Percentiles rank a stretch among this genome's conserved stretches.
Evolutionary conservation across 1,140 invertebrate species (phyloP).

Genomic region (Spodoptera litura): DNA sequence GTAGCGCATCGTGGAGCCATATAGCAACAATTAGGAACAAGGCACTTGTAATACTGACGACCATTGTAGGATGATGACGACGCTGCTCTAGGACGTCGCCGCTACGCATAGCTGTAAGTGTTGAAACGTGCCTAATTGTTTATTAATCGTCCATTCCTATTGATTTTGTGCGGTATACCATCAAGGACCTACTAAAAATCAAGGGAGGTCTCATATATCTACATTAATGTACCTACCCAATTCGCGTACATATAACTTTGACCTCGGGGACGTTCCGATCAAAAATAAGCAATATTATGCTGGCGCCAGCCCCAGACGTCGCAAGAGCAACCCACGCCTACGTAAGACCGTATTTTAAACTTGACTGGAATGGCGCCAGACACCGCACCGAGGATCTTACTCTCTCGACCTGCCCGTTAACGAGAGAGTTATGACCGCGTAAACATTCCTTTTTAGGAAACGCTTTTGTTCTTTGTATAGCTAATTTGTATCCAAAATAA

Average conservation of each 20-base stretch:
- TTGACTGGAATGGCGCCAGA: constrained; percentile 68
- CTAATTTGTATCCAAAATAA: constrained; percentile 46
- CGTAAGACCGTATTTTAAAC: constrained; percentile 64
- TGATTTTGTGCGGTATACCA: no score
- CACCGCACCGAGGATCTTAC: constrained; percentile 48
- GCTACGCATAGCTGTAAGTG: constrained; percentile 5
- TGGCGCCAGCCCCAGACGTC: constrained; percentile 52
- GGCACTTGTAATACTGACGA: background rate
- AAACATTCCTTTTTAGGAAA: constrained; percentile 75
- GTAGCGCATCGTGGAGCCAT: constrained; percentile 36
- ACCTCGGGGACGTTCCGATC: constrained; percentile 55
- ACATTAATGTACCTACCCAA: background rate
- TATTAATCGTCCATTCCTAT: background rate
- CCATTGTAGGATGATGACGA: constrained; percentile 16
- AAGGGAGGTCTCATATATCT: no score
- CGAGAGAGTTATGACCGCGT: constrained; percentile 68
- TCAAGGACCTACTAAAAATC: no score
- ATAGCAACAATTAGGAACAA: constrained; percentile 48
- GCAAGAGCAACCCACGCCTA: constrained; percentile 53
- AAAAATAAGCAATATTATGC: constrained; percentile 59
- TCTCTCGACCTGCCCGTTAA: constrained; percentile 57
- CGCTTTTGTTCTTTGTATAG: constrained; percentile 54
- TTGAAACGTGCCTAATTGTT: background rate
- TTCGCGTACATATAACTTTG: constrained; percentile 43
- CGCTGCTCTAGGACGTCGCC: background rate